Evolutionary conservation across 2,113 vertebrate species (phyloP).

Genomic region (Psittacula cyanocephala): DNA sequence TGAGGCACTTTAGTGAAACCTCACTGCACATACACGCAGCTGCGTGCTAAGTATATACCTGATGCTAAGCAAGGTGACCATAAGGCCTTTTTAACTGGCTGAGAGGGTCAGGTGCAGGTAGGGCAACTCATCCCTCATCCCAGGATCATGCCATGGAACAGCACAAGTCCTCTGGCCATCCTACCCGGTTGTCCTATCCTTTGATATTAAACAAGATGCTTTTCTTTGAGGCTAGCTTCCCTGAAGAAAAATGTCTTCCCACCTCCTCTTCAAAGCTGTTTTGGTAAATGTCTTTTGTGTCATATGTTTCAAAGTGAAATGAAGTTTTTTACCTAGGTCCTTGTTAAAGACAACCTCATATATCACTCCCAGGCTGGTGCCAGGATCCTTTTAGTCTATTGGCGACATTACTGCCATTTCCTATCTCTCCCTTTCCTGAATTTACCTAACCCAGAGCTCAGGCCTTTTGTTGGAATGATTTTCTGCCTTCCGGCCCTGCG

Average conservation of each 20-base stretch:
- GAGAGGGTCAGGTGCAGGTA: background rate
- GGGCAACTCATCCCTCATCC: background rate
- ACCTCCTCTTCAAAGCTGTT: constrained; percentile 9
- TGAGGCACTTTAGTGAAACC: background rate
- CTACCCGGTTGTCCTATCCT: background rate
- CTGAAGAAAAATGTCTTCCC: constrained; percentile 20
- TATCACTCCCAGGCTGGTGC: constrained; percentile 46
- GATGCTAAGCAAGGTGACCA: background rate
- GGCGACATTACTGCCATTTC: constrained; percentile 74
- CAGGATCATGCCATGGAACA: background rate
- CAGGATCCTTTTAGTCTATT: constrained; percentile 65
- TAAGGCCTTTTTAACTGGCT: background rate
- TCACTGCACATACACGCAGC: fast-evolving
- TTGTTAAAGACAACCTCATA: constrained; percentile 74
- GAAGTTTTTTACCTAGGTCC: constrained; percentile 55
- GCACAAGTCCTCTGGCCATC: background rate
- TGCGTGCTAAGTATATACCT: background rate
- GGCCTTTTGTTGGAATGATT: constrained; percentile 79
- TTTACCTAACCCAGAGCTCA: constrained; percentile 72
- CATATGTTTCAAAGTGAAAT: constrained; percentile 43
- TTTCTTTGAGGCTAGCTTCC: constrained; percentile 13
- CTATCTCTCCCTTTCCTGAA: constrained; percentile 79
- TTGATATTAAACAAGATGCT: background rate
- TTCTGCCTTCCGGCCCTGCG: constrained; percentile 75
- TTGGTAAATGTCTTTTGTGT: constrained; percentile 48